Evolutionary conservation across 1,140 invertebrate species (phyloP).

Genomic region (Lepeophtheirus salmonis): DNA sequence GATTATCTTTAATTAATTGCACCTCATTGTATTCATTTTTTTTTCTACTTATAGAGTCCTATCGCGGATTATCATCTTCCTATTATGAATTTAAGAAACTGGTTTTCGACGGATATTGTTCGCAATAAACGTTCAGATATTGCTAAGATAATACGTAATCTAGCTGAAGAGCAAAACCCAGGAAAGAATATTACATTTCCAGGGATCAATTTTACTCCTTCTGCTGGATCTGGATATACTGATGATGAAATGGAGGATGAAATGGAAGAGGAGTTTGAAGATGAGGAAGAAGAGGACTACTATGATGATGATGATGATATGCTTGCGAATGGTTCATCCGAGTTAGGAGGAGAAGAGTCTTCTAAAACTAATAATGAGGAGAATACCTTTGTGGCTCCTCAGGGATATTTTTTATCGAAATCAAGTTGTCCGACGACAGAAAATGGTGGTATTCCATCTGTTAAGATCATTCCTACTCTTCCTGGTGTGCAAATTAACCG

Average conservation of each 20-base stretch:
- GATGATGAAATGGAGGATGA: constrained; percentile 14
- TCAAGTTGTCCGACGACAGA: no score
- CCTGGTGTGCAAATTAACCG: no score
- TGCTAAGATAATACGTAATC: constrained; percentile 19
- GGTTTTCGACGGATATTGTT: constrained; percentile 13
- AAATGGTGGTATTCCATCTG: background rate
- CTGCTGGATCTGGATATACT: background rate
- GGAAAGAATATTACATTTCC: constrained; percentile 17
- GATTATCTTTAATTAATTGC: background rate
- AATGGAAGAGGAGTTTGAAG: background rate
- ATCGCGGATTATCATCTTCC: constrained; percentile 15
- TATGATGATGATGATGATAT: background rate
- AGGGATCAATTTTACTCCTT: constrained; percentile 5
- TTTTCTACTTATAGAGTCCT: background rate
- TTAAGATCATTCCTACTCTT: no score
- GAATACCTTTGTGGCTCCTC: no score
- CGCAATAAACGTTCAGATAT: constrained; percentile 22
- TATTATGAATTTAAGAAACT: constrained; percentile 7
- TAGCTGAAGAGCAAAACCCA: constrained; percentile 13
- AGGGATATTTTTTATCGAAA: no score
- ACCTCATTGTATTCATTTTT: background rate
- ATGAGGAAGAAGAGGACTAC: background rate
- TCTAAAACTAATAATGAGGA: background rate
- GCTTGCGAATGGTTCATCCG: no score
- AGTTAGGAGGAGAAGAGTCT: background rate